Percentiles rank a stretch among this genome's conserved stretches.
Evolutionary conservation across 1,140 invertebrate species (phyloP).

Genomic region (Psilanteris sp.): DNA sequence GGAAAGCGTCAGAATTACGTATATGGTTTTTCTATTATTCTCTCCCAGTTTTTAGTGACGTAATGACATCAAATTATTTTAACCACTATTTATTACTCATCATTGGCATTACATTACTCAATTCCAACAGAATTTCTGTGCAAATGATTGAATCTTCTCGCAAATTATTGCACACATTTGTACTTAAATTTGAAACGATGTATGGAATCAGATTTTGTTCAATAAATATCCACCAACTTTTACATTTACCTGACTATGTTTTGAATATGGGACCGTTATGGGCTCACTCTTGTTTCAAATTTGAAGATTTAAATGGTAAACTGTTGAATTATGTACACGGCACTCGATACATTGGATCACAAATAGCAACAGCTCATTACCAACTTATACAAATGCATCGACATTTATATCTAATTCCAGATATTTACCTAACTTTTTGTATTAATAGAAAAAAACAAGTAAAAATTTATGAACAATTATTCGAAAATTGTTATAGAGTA

Average conservation of each 20-base stretch:
- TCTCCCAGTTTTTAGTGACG: conserved; percentile 9
- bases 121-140: too few species aligned
- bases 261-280: conserved; percentile 58
- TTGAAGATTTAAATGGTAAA: conserved; percentile 58
- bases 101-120: conserved; percentile 13
- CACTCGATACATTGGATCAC: conserved; percentile 49
- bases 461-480: conserved; percentile 50
- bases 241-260: conserved; percentile 57
- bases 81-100: conserved; percentile 25
- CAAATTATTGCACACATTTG: too few species aligned
- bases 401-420: conserved; percentile 28
- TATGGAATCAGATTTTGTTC: too few species aligned
- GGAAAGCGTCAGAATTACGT: conserved; percentile 36
- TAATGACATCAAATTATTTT: conserved; percentile 24
- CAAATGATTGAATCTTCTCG: too few species aligned
- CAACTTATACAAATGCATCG: conserved; percentile 29
- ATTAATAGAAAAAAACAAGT: conserved; percentile 43
- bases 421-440: conserved; percentile 35
- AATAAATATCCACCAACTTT: too few species aligned
- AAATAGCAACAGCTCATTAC: conserved; percentile 47
- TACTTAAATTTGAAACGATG: too few species aligned
- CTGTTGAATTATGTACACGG: conserved; percentile 51
- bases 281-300: conserved; percentile 50
- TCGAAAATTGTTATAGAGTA: too few species aligned
- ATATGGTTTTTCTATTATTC: conserved; percentile 32